Percentiles rank a stretch among this genome's conserved stretches.
These are phyloP conservation scores for Lepidocyrtoides sp. DNA, from an alignment of 2,888 invertebrate genomes.

Conservation along the genomic window DNA sequence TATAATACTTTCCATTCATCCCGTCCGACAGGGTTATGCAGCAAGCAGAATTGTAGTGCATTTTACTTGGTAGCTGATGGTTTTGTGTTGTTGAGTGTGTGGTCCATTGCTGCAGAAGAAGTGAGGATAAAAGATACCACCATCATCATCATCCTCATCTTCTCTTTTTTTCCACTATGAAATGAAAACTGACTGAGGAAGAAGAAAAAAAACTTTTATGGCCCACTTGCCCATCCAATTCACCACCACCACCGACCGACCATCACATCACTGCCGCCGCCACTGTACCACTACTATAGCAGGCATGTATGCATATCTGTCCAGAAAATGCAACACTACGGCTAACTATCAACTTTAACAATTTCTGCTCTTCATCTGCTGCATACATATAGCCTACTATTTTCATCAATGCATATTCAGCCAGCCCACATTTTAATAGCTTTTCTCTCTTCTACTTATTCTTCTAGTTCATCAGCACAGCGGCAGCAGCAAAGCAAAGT, in stretches of 20 bases:
- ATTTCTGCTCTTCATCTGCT: conserved; percentile 19
- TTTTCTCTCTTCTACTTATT: conserved; percentile 29
- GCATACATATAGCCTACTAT: conserved; percentile 64
- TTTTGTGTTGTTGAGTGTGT: neutral
- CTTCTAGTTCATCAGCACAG: conserved; percentile 59
- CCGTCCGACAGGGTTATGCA: neutral
- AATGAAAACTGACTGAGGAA: conserved; percentile 43
- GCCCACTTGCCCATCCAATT: conserved; percentile 60
- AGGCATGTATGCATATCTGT: too few species aligned
- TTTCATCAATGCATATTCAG: conserved; percentile 57
- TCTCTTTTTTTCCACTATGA: conserved; percentile 26
- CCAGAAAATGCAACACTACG: too few species aligned
- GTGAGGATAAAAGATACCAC: conserved; percentile 11
- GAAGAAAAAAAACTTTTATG: conserved; percentile 59
- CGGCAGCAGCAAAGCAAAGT: neutral
- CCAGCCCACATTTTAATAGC: conserved; percentile 59
- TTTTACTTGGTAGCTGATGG: conserved; percentile 41
- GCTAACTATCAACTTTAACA: too few species aligned
- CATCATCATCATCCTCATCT: neutral
- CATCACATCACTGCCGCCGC: neutral
- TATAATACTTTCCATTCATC: conserved; percentile 18
- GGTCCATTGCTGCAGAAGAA: conserved; percentile 31
- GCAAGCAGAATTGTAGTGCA: neutral
- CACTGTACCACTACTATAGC: neutral
- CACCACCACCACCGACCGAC: conserved; percentile 10